phyloP scores from a whole-genome alignment of 2,797 vertebrate genomes.

The Tinamus major region DNA sequence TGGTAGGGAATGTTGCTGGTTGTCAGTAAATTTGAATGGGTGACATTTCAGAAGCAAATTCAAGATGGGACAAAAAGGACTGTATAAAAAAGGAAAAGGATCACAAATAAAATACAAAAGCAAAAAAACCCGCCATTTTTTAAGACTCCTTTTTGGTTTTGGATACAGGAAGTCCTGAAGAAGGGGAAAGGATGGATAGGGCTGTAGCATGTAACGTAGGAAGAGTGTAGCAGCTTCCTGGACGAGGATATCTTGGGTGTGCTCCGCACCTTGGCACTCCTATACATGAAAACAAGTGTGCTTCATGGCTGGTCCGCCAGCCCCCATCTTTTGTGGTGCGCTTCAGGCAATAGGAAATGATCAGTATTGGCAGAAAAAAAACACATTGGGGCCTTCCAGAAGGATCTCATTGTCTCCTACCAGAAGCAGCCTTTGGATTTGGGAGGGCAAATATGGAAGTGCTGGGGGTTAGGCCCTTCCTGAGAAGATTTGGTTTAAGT shows the following conservation, averaged over 20 bases:
- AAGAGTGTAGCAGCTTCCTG: background rate
- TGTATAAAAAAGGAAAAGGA: background rate
- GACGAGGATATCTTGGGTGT: background rate
- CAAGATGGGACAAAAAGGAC: background rate
- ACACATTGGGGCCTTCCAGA: background rate
- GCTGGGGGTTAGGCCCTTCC: background rate
- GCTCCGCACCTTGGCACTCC: background rate
- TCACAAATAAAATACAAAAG: no score
- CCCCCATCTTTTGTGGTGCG: background rate
- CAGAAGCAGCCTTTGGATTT: background rate
- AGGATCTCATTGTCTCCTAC: background rate
- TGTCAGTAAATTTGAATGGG: background rate
- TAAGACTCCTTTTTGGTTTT: background rate
- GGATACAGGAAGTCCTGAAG: background rate
- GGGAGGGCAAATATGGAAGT: rapidly evolving
- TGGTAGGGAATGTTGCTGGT: background rate
- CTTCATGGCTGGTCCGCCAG: background rate
- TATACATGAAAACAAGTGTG: background rate
- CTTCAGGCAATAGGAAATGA: background rate
- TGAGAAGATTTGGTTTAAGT: background rate
- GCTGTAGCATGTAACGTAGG: background rate
- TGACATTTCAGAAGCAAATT: background rate
- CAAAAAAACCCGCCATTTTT: background rate
- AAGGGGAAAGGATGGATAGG: background rate
- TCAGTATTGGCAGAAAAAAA: background rate